Base-by-base conservation (phyloP, 2,888 invertebrate genomes). In the Sphecodes monilicornis region DNA sequence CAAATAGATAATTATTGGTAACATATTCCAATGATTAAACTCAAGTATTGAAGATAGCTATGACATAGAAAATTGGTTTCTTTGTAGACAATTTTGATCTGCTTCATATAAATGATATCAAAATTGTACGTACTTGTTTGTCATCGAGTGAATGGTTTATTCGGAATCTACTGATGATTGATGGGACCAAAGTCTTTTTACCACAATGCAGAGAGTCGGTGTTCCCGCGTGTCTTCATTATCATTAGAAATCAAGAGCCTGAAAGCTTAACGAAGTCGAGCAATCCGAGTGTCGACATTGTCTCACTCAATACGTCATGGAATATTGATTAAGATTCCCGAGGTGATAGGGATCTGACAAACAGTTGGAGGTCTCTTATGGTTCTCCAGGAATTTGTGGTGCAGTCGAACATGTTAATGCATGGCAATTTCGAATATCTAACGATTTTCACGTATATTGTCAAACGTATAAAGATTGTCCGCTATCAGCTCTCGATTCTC, bases 261-360 rank as follows among this genome's bases (percentile, higher is more conserved):
- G 29, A 69, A n/a, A 32, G 36, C 11, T 68, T 78, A 18, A 11
- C 2, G 16, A 43, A 16, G 73, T 78, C 73, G n/a, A 78, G 66
- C 26, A 3, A 1, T 3, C 36, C 43, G 32, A 22, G 54, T 13
- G 41, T 39, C 13, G 57, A 39, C 50, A 41, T 50, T 57, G 46
- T 54, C 66, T 22, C 3, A 32, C 16, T 32, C 26, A 10, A 18
- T 64, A 41, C 74, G 32, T n/a, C 13, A 32, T 64, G n/a, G 64
- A 64, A 64, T 64, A 43, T 22, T 64, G 8, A 22, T 22, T 41
- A 22, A 43, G 64, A n/a, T 46, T 64, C 43, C 32, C 11, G 10
- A 64, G 41, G 39, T 22, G 22, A 50, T 36, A 36, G 13, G 1
- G 13, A 32, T 36, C 3, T 18, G 36, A 29, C 29, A 0, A 26